Base-by-base conservation (phyloP, 1,140 invertebrate genomes). In the Brachionus plicatilis region DNA sequence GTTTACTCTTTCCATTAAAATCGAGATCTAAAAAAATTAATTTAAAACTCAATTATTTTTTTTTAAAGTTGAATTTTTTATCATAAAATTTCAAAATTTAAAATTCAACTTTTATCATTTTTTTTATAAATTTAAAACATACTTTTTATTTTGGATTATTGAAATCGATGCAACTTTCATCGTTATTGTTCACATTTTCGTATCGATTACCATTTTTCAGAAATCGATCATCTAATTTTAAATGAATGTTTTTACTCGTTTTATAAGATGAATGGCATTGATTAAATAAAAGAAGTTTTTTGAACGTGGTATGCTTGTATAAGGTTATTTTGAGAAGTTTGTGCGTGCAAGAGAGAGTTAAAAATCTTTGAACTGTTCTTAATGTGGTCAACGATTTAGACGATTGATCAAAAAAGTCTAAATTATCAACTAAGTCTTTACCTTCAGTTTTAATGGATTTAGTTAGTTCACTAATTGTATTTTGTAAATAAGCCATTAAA, bases 251-350 rank as follows among this genome's bases (percentile, higher is more conserved):
- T 17, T 72, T 72, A 72, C 7, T 72, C 6, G 14, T 43, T 41
- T 20, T 45, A 2, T 41, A 43, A 17, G 37, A 20, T 45, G 17
- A 41, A 72, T 43, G 33, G 8, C 17, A 20, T 72, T 72, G 68
- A 20, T 72, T 72, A 20, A 72, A 72, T 41, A 72, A 24, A n/a
- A 72, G 37, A 72, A 43, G 41, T 43, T 72, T 72, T 72, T 72
- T 72, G 37, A 72, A 72, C 7, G 14, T 72, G n/a, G 41, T 72
- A 8, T 72, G 33, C 24, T 43, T 72, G 41, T 72, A 3, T 11
- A 72, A 33, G 33, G 7, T 20, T 20, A 43, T 20, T 43, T 72
- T 72, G 17, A 72, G 68, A 20, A 43, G 41, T 11, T 72, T 41
- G 9, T 72, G 33, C 6, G 68, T 72, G 37, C 68, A 72, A 1